These are phyloP conservation scores for Dynastes hyllus DNA, from an alignment of 2,888 invertebrate species.

Conservation along the genomic window DNA sequence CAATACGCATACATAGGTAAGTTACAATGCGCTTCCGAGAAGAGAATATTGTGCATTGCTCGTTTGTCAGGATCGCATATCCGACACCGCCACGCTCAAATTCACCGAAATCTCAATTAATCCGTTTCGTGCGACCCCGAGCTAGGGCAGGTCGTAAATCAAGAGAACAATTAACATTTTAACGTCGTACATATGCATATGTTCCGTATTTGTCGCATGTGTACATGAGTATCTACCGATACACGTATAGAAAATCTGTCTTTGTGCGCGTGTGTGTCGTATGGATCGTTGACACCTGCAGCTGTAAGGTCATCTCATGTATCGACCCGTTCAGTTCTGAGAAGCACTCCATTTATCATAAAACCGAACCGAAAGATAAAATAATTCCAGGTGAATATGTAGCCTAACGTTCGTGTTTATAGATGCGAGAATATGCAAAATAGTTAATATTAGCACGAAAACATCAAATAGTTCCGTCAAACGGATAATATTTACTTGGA, in stretches of 20 bases:
- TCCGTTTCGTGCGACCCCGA: slow-evolving; percentile 14
- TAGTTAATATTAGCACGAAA: too few species aligned
- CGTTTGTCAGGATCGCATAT: slow-evolving; percentile 11
- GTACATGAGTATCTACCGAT: background rate
- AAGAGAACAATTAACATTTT: slow-evolving; percentile 38
- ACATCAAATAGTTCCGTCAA: too few species aligned
- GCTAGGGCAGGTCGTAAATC: slow-evolving; percentile 27
- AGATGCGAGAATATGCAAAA: background rate
- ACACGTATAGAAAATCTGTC: background rate
- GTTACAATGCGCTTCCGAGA: slow-evolving; percentile 24
- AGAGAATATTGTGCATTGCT: background rate
- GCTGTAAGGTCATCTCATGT: slow-evolving; percentile 47
- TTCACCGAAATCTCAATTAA: slow-evolving; percentile 40
- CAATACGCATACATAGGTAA: too few species aligned
- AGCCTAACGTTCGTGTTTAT: background rate
- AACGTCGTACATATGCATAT: slow-evolving; percentile 2
- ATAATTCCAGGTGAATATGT: slow-evolving; percentile 40
- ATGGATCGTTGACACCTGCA: slow-evolving; percentile 49
- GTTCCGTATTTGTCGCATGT: background rate
- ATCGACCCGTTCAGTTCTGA: slow-evolving; percentile 43
- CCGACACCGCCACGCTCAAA: slow-evolving; percentile 8
- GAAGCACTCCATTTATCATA: slow-evolving; percentile 47
- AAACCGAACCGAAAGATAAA: slow-evolving; percentile 37
- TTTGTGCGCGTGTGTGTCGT: slow-evolving; percentile 26
- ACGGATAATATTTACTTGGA: too few species aligned